Evolutionary conservation across 2,113 vertebrate species (phyloP).

Genomic region (Eleginops maclovinus): DNA sequence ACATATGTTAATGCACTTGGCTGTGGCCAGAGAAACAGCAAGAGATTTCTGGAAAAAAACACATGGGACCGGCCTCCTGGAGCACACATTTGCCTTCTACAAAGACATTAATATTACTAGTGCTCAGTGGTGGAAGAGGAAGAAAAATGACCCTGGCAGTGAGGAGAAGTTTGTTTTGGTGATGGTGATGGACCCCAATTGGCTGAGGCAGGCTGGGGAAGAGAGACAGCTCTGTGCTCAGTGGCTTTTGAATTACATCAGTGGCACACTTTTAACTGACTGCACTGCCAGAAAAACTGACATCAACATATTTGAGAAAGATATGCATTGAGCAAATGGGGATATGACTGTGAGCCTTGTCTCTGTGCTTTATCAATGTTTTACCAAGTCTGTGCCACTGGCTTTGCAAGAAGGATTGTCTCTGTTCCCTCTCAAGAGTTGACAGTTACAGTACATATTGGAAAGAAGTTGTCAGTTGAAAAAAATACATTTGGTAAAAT

Average conservation of each 20-base stretch:
- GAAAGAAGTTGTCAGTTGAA: slow-evolving; percentile 24
- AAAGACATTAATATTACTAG: slow-evolving; percentile 72
- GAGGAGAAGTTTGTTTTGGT: slow-evolving; percentile 64
- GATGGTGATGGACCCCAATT: slow-evolving; percentile 58
- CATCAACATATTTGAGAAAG: slow-evolving; percentile 66
- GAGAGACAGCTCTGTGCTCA: slow-evolving; percentile 44
- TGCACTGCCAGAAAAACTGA: slow-evolving; percentile 60
- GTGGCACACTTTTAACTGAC: slow-evolving; percentile 52
- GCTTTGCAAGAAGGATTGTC: slow-evolving; percentile 19
- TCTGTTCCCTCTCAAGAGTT: slow-evolving; percentile 30
- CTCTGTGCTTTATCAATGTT: slow-evolving; percentile 58
- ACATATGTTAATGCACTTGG: slow-evolving; percentile 84
- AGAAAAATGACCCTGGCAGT: slow-evolving; percentile 48
- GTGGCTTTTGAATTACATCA: slow-evolving; percentile 63
- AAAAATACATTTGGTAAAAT: slow-evolving; percentile 6
- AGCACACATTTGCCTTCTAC: slow-evolving; percentile 68
- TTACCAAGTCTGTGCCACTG: slow-evolving; percentile 46
- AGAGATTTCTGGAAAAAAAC: slow-evolving; percentile 67
- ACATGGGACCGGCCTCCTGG: slow-evolving; percentile 65
- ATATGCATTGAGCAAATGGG: slow-evolving; percentile 53
- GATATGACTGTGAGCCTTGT: slow-evolving; percentile 36
- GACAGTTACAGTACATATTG: slow-evolving; percentile 31
- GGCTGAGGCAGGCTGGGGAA: slow-evolving; percentile 45
- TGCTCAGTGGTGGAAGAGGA: slow-evolving; percentile 49
- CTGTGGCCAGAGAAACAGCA: slow-evolving; percentile 81